phyloP scores from a whole-genome alignment of 1,140 invertebrate genomes.

The Achroia grisella region DNA sequence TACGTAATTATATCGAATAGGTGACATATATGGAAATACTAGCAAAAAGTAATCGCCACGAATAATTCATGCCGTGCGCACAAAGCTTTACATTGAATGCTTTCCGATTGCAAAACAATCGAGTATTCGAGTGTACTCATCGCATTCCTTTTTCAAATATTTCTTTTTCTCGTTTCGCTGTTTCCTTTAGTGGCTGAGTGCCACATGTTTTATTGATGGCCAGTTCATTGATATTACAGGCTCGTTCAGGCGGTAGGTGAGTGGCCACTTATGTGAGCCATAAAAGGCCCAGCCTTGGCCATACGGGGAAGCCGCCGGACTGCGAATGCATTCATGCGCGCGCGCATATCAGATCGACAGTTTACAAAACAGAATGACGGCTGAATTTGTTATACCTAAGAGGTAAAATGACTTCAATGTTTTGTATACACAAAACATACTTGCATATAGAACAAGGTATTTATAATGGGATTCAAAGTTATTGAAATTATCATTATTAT shows the following conservation, averaged over 20 bases:
- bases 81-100: conserved; percentile 63
- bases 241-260: conserved; percentile 69
- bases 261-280: conserved; percentile 68
- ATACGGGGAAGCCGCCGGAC: conserved; percentile 66
- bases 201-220: conserved; percentile 73
- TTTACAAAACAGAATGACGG: conserved; percentile 57
- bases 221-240: conserved; percentile 70
- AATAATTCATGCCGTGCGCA: conserved; percentile 58
- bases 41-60: conserved; percentile 34
- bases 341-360: conserved; percentile 59
- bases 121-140: conserved; percentile 39
- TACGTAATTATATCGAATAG: conserved; percentile 50
- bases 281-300: conserved; percentile 68
- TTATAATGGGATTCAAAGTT: too few relatives aligned
- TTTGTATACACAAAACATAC: too few relatives aligned
- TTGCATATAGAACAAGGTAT: too few relatives aligned
- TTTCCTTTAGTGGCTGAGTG: conserved; percentile 68
- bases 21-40: background rate
- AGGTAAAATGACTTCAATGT: conserved; percentile 19
- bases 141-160: conserved; percentile 66
- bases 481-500: too few relatives aligned
- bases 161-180: conserved; percentile 70
- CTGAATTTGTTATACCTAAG: conserved; percentile 45
- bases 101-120: conserved; percentile 62
- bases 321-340: conserved; percentile 67